Base-by-base conservation (phyloP, 2,888 invertebrate species). In the Tetramorium bicarinatum region DNA sequence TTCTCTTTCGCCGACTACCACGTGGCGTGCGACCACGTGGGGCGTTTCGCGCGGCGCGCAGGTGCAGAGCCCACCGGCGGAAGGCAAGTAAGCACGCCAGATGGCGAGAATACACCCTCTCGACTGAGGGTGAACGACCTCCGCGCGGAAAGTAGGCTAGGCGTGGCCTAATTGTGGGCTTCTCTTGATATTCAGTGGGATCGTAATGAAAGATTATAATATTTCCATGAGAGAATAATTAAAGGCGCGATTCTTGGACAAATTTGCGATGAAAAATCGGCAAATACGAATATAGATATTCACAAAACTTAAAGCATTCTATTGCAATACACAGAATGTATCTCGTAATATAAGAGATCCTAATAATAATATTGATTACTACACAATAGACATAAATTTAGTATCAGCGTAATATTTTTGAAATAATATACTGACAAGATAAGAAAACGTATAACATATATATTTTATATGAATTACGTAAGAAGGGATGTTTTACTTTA, bases 11-110 rank as follows among this genome's bases (percentile, higher is more conserved):
- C 29, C 86, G 83, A 82, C 91, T 93, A 93, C 93, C 93, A 93
- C 93, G 93, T 93, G 93, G 91, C 82, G 15, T 9, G 41, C 41
- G 11, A 71, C 88, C 93, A 93, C 93, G 93, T 93, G 93, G 91
- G 74, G 49, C 56, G 59, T 44, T 38, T 34, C 44, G 54, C 72
- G 76, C 59, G 80, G 67, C 41, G 90, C 93, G 93, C 93, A 92
- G 89, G 92, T 90, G 92, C 92, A 74, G 72, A 84, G 74, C 83
- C 84, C 41, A 52, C 49, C 49, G 83, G 88, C 85, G 84, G 88
- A 89, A 90, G 76, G 69, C 84, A 15, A 52, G 56, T 59, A 25
- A 77, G 59, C 38, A 80, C 84, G 75, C 76, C 82, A 71, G 88
- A 85, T 87, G 85, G 85, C 82, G 87, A 88, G 74, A 83, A 76